Evolutionary conservation across 1,140 invertebrate species (phyloP).

Genomic region (Ceratina australensis): DNA sequence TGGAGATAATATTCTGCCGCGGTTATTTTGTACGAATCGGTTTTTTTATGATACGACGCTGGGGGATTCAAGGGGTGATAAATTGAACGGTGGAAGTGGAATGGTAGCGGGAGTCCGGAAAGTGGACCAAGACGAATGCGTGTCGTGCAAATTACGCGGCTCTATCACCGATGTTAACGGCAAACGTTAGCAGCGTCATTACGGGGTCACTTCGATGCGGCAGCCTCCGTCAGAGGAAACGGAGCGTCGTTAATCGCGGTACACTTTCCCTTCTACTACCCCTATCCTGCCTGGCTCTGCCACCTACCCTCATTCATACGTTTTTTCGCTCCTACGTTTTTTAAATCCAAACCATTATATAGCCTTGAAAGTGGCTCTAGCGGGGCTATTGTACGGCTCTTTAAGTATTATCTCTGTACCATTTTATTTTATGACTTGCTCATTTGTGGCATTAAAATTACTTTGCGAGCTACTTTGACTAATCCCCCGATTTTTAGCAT

Average conservation of each 20-base stretch:
- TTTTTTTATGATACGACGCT: no score
- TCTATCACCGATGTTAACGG: conserved; percentile 36
- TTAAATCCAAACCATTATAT: neutral
- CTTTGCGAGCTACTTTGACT: no score
- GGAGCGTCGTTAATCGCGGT: conserved; percentile 39
- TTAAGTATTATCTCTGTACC: neutral
- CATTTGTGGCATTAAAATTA: conserved; percentile 25
- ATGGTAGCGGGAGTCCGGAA: neutral
- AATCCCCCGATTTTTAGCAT: no score
- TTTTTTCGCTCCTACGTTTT: neutral
- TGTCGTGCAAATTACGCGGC: conserved; percentile 33
- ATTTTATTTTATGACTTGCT: neutral
- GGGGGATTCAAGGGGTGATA: conserved; percentile 1
- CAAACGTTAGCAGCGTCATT: conserved; percentile 40
- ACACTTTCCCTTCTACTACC: neutral
- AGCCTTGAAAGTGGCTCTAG: conserved; percentile 13
- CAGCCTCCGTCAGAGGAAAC: neutral
- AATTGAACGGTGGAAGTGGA: conserved; percentile 20
- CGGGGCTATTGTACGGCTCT: neutral
- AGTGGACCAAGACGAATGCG: conserved; percentile 12
- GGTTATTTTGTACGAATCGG: no score
- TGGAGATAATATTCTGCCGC: no score
- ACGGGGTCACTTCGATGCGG: conserved; percentile 35
- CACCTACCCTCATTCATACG: no score
- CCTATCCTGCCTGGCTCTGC: neutral